Conservation (phyloP, 2,797 vertebrate genomes). For the Leuciscus waleckii region DNA sequence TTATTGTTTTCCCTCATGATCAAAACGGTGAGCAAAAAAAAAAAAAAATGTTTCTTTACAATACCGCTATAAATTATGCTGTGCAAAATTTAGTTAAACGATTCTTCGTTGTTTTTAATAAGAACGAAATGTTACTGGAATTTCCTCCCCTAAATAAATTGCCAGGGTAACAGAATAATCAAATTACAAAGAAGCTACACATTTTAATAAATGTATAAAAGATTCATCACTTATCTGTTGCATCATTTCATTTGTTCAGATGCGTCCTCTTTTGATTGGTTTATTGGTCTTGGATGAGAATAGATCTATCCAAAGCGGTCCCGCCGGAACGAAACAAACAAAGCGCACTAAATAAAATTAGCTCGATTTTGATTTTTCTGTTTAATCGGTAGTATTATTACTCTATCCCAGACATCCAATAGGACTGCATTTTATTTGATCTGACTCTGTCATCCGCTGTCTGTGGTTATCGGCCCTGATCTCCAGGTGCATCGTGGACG, state of each 20-base stretch:
- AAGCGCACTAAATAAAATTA: conserved; percentile 33
- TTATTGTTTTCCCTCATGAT: conserved; percentile 31
- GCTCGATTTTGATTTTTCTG: conserved; percentile 36
- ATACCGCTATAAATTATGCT: conserved; percentile 5
- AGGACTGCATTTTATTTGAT: conserved; percentile 24
- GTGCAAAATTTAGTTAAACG: not conserved
- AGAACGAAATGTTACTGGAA: not conserved
- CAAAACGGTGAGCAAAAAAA: conserved; percentile 33
- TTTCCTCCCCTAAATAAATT: not conserved
- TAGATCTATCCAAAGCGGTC: conserved; percentile 14
- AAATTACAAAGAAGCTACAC: conserved; percentile 8
- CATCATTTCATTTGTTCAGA: conserved; percentile 13
- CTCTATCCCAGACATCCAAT: not conserved
- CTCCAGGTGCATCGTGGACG: conserved; percentile 80
- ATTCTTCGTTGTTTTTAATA: conserved; percentile 7
- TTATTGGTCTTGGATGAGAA: conserved; percentile 12
- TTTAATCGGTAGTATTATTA: conserved; percentile 19
- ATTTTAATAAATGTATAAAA: conserved; percentile 2
- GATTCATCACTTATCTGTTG: conserved; percentile 21
- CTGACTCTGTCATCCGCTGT: conserved; percentile 34
- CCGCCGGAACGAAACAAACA: not conserved
- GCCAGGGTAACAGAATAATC: not conserved
- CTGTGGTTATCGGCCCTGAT: conserved; percentile 76
- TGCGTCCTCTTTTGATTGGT: conserved; percentile 2
- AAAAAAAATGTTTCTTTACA: not conserved